Conservation (phyloP, 1,140 invertebrate genomes). For the Drosophila sechellia region DNA sequence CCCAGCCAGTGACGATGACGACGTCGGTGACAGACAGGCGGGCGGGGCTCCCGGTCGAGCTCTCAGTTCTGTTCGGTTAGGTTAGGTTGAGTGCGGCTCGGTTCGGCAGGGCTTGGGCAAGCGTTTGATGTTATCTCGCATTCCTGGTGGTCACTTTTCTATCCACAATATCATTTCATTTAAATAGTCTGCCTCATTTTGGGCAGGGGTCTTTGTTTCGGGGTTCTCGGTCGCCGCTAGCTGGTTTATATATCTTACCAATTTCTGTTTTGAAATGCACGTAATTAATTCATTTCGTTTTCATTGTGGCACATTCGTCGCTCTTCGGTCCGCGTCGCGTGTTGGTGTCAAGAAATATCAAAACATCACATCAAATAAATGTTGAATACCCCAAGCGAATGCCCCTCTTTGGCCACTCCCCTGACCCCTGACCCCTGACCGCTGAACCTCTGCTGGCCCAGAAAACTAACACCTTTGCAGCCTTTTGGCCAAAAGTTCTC, state of each 20-base stretch:
- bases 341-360: slow-evolving; percentile 85
- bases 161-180: slow-evolving; percentile 83
- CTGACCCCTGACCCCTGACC: not conserved
- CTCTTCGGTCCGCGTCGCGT: slow-evolving; percentile 73
- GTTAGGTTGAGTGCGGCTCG: slow-evolving; percentile 25
- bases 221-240: slow-evolving; percentile 23
- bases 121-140: slow-evolving; percentile 81
- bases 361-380: slow-evolving; percentile 85
- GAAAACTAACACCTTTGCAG: slow-evolving; percentile 67
- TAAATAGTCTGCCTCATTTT: slow-evolving; percentile 73
- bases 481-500: slow-evolving; percentile 54
- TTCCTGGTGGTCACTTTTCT: slow-evolving; percentile 84
- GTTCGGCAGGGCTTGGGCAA: slow-evolving; percentile 53
- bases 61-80: slow-evolving; percentile 48
- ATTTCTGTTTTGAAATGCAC: slow-evolving; percentile 76
- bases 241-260: slow-evolving; percentile 40
- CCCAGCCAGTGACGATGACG: slow-evolving; percentile 46
- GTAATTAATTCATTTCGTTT: slow-evolving; percentile 82
- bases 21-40: slow-evolving; percentile 77
- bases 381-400: slow-evolving; percentile 69
- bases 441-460: slow-evolving; percentile 11
- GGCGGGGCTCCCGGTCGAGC: slow-evolving; percentile 45
- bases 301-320: slow-evolving; percentile 73
- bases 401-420: slow-evolving; percentile 4
- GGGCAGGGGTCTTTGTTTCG: slow-evolving; percentile 30